Evolutionary conservation across 2,888 invertebrate genomes (phyloP).

Genomic region (Caenorhabditis wallacei): DNA sequence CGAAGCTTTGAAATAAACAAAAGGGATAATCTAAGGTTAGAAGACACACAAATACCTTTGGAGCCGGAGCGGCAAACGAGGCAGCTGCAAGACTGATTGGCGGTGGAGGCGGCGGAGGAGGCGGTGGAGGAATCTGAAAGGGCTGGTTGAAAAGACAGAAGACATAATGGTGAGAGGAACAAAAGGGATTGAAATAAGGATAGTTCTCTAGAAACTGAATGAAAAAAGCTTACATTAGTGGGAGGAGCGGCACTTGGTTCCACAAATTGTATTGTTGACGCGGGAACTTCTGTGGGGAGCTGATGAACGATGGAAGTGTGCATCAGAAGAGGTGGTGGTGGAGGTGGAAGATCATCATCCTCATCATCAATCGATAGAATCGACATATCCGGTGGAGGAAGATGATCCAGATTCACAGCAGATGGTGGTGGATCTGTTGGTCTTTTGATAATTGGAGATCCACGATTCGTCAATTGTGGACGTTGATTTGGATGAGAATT

Average conservation of each 20-base stretch:
- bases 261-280: conserved; percentile 68
- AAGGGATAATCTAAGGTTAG: conserved; percentile 5
- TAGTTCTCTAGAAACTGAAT: neutral
- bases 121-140: conserved; percentile 69
- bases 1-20: conserved; percentile 1
- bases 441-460: conserved; percentile 50
- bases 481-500: conserved; percentile 30
- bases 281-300: conserved; percentile 64
- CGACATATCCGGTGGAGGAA: conserved; percentile 72
- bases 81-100: conserved; percentile 63
- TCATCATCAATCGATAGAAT: conserved; percentile 75
- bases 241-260: conserved; percentile 61
- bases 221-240: conserved; percentile 61
- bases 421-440: conserved; percentile 22
- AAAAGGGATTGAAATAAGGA: no score
- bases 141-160: conserved; percentile 22
- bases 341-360: conserved; percentile 80
- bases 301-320: conserved; percentile 75
- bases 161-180: conserved; percentile 37
- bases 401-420: conserved; percentile 43
- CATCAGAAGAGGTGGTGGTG: conserved; percentile 79
- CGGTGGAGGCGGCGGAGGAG: conserved; percentile 79
- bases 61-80: conserved; percentile 46
- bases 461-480: neutral
- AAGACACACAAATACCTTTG: conserved; percentile 52